Percentiles rank a stretch among this genome's conserved stretches.
phyloP scores from a whole-genome alignment of 2,888 invertebrate genomes.

The Antheraea assamensis region DNA sequence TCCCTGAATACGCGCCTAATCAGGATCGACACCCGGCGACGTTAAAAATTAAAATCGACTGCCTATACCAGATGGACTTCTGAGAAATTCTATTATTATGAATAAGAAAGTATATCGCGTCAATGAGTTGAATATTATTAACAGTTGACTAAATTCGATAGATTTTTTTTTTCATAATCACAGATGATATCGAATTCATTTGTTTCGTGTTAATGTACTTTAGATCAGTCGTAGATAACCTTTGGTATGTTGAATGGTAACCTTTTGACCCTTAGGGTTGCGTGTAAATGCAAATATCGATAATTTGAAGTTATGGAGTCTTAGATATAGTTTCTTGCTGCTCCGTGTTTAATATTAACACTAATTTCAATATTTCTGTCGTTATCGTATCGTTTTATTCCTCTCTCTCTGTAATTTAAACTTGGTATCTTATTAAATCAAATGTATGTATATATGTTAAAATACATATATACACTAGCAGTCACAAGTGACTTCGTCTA shows the following conservation, averaged over 20 bases:
- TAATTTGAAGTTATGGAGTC: not conserved
- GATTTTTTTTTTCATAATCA: not conserved
- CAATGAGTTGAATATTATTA: not conserved
- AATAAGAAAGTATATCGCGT: not conserved
- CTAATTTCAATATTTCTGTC: not conserved
- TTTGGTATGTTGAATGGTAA: not conserved
- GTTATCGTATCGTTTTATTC: not conserved
- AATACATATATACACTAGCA: too few relatives aligned
- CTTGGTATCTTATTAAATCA: too few relatives aligned
- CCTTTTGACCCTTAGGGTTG: not conserved
- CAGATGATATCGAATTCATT: not conserved
- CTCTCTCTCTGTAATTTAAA: not conserved
- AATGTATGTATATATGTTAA: too few relatives aligned
- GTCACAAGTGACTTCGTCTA: too few relatives aligned
- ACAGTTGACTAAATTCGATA: not conserved
- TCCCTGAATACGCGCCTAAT: constrained; percentile 10
- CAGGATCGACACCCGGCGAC: not conserved
- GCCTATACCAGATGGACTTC: constrained; percentile 27
- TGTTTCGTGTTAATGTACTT: constrained; percentile 11
- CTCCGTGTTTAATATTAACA: not conserved
- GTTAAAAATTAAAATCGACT: constrained; percentile 33
- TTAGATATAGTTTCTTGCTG: not conserved
- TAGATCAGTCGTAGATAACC: constrained; percentile 4
- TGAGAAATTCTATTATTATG: constrained; percentile 26
- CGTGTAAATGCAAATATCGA: not conserved